Base-by-base conservation (phyloP, 2,113 vertebrate species). In the Mus musculus region DNA sequence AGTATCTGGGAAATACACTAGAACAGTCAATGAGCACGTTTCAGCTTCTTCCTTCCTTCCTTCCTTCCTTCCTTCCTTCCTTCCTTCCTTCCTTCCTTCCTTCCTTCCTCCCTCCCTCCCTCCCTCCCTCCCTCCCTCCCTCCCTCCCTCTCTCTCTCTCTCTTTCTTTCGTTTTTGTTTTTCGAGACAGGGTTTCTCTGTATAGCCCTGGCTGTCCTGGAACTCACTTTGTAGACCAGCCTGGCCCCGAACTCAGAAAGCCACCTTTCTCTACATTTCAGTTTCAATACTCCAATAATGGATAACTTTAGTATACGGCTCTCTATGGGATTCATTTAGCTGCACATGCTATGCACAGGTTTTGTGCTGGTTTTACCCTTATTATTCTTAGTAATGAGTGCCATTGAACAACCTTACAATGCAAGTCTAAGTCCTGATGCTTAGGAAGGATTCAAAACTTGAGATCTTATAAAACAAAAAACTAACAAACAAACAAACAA, bases 1-100 rank as follows among this genome's bases (percentile, higher is more conserved):
- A 73, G 46, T 93, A 86, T 87, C 93, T 91, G 92, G 5, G 59
- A 26, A 93, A 76, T 56, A 94, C 13, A 77, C 33, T 91, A n/a
- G 36, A 86, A 39, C 39, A 95, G n/a, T 91, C 39, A 92, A 85
- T 61, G 59, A 72, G 42, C n/a, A 80, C 4, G 19, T 76, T 9
- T 93, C 52, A 76, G 89, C 92, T 89, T 90, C 24, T 42, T 42
- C 3, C 42, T 42, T 42, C 3, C 42, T 42, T 42, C 3, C 42
- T 42, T 42, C 3, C 42, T 42, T 42, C 3, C 42, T 42, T 42
- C 3, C 42, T 42, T 42, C 3, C 42, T 42, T 42, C 3, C 42
- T 42, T 42, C 3, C 42, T 42, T 42, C 3, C 42, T 42, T 42
- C 3, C 42, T 42, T 42, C 3, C 42, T 42, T 42, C 42, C 42